Base-by-base conservation (phyloP, 1,140 invertebrate species). In the Temnothorax nylanderi region DNA sequence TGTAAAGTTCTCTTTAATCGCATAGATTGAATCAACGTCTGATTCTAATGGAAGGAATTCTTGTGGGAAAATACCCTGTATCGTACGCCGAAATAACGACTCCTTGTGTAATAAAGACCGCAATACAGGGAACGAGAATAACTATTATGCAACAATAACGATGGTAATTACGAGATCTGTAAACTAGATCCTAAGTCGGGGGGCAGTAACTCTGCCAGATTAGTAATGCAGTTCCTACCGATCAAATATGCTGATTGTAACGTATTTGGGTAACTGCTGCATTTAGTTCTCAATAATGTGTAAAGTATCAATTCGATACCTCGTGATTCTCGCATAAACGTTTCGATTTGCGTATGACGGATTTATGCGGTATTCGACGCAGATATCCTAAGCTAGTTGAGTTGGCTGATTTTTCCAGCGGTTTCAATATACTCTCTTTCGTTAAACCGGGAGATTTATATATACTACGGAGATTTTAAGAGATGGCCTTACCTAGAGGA, bases 401-500 rank as follows among this genome's bases (percentile, higher is more conserved):
- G 21, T 62, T 44, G n/a, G 7, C 7, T 16, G 21, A 64, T 18
- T 37, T 64, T 47, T 65, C 13, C 26, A 18, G 3, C 13, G 8
- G 4, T 13, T 67, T 67, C 4, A 69, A 69, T n/a, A 32, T 77
- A 44, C 26, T 18, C 10, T 41, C n/a, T 44, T 54, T 80, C n/a
- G 34, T 47, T 34, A 41, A 18, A 69, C n/a, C 13, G 18, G 6
- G 21, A 58, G 41, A 84, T 60, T 58, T 34, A 49, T 64, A 41
- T 37, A 7, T 37, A 74, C 2, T 34, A 75, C 3, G 7, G 56
- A 76, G 51, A 90, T 88, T 81, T 85, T 74, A 64, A 89, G 67
- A 87, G 82, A 88, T 75, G 64, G 26, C 72, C 91, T 94, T 86
- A 95, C 95, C 98, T 98, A 87, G 97, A 97, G 76, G 98, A 98